These are phyloP conservation scores for Agriopis marginaria DNA, from an alignment of 2,888 invertebrate genomes.

Conservation along the genomic window DNA sequence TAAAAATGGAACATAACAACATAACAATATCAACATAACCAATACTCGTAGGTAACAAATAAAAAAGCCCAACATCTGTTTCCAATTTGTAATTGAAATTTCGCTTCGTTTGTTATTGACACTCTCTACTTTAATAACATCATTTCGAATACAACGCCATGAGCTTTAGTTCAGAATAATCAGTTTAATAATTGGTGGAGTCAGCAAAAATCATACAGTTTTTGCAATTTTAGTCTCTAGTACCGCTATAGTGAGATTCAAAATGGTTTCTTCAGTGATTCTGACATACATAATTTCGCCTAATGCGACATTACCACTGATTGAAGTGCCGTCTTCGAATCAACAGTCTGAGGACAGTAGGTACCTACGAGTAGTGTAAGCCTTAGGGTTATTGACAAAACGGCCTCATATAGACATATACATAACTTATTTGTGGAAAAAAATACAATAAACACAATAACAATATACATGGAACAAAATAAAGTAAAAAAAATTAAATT, in stretches of 20 bases:
- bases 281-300: conserved; percentile 67
- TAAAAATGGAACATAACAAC: no score
- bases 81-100: conserved; percentile 15
- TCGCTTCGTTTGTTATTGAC: conserved; percentile 9
- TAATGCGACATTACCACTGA: conserved; percentile 70
- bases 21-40: no score
- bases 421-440: no score
- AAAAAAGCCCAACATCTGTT: conserved; percentile 6
- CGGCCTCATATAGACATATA: no score
- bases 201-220: conserved; percentile 1
- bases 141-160: neutral
- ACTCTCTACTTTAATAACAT: conserved; percentile 1
- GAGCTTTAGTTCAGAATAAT: conserved; percentile 18
- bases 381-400: no score
- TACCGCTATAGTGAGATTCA: neutral
- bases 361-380: neutral
- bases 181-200: conserved; percentile 17
- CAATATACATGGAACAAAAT: no score
- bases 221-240: conserved; percentile 11
- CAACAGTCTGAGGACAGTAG: neutral
- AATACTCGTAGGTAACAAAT: neutral
- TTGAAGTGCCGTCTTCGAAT: neutral
- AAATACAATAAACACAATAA: no score
- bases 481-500: no score
- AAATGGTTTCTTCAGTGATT: conserved; percentile 6